phyloP scores from a whole-genome alignment of 1,140 invertebrate genomes.

The Drosophila pallidifrons region DNA sequence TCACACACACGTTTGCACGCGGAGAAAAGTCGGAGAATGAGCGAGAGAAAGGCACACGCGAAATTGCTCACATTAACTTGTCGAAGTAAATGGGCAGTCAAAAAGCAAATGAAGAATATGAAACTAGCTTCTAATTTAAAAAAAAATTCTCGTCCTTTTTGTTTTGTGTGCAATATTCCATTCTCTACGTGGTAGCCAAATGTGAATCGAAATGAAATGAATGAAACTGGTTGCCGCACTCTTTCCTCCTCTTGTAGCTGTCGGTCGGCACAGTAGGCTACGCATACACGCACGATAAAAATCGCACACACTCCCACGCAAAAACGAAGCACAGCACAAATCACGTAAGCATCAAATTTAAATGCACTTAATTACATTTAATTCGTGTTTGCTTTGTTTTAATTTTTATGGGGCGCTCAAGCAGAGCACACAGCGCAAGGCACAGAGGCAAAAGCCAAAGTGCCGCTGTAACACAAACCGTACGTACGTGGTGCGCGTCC shows the following conservation, averaged over 20 bases:
- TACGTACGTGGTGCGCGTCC: slow-evolving; percentile 54
- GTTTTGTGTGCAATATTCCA: slow-evolving; percentile 43
- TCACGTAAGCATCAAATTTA: slow-evolving; percentile 65
- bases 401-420: slow-evolving; percentile 41
- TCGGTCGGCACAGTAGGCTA: background rate
- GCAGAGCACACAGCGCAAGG: background rate
- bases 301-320: slow-evolving; percentile 7
- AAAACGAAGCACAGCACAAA: slow-evolving; percentile 27
- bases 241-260: background rate
- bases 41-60: slow-evolving; percentile 57
- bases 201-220: slow-evolving; percentile 34
- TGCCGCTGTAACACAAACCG: slow-evolving; percentile 55
- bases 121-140: slow-evolving; percentile 61
- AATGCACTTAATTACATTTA: slow-evolving; percentile 73
- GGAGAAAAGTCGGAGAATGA: slow-evolving; percentile 5
- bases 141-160: slow-evolving; percentile 42
- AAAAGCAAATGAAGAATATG: slow-evolving; percentile 24
- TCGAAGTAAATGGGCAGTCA: slow-evolving; percentile 40
- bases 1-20: slow-evolving; percentile 12
- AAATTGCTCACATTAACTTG: slow-evolving; percentile 61
- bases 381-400: slow-evolving; percentile 56
- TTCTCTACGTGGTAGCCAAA: slow-evolving; percentile 3
- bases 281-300: slow-evolving; percentile 18
- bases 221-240: slow-evolving; percentile 30
- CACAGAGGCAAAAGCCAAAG: slow-evolving; percentile 10